phyloP scores from a whole-genome alignment of 2,797 vertebrate genomes.

The Hypotaenidia okinawae region DNA sequence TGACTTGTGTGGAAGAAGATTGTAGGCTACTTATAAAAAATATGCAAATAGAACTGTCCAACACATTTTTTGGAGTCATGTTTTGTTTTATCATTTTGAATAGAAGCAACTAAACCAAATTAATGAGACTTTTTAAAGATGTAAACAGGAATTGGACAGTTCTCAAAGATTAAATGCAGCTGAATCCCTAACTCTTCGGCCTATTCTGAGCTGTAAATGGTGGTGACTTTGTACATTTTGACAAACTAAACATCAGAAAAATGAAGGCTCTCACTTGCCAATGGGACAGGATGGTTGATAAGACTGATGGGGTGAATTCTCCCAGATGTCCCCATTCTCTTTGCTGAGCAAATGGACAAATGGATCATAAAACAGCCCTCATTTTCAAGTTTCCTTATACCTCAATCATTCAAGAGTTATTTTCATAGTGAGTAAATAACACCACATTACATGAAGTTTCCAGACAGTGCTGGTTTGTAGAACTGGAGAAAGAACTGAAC shows the following conservation, averaged over 20 bases:
- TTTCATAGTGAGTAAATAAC: neutral
- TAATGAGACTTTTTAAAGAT: neutral
- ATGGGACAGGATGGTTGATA: accelerated
- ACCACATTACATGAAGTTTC: neutral
- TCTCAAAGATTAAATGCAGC: constrained; percentile 27
- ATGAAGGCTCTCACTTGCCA: neutral
- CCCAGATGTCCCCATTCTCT: neutral
- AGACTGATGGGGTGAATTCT: neutral
- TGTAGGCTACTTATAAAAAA: neutral
- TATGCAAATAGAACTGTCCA: neutral
- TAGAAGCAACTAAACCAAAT: neutral
- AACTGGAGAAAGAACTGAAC: neutral
- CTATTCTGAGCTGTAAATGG: neutral
- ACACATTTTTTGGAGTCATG: neutral
- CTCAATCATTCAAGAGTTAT: neutral
- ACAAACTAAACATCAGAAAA: neutral
- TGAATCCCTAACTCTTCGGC: neutral
- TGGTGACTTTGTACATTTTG: neutral
- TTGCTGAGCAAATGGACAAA: neutral
- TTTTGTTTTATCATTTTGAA: neutral
- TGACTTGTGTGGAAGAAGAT: neutral
- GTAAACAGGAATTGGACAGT: neutral
- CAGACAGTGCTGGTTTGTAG: neutral
- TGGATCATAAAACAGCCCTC: neutral
- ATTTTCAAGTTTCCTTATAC: neutral